phyloP scores from a whole-genome alignment of 2,113 vertebrate species.

The Notarius lentiginosus region DNA sequence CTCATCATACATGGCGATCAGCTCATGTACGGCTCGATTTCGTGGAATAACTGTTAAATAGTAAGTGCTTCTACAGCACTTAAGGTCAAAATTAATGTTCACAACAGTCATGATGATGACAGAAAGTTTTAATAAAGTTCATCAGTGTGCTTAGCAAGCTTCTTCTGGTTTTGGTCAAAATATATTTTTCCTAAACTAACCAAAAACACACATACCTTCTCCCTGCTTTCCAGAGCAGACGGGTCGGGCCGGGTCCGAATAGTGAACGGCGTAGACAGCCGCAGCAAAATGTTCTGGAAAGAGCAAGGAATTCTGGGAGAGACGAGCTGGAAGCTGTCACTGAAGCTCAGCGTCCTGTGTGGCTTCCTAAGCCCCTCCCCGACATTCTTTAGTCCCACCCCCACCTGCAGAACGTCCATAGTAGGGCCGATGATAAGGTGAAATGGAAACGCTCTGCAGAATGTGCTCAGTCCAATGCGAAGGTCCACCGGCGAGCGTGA shows the following conservation, averaged over 20 bases:
- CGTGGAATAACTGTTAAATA: too few relatives aligned
- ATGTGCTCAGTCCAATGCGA: conserved; percentile 90
- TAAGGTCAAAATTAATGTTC: too few relatives aligned
- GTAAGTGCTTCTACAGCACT: too few relatives aligned
- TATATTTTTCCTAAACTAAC: not conserved
- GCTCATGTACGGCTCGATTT: too few relatives aligned
- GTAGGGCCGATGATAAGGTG: conserved; percentile 90
- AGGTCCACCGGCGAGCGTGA: conserved; percentile 87
- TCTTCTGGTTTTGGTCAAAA: too few relatives aligned
- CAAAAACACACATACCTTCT: conserved; percentile 80
- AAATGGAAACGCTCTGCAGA: conserved; percentile 95
- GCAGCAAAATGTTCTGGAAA: conserved; percentile 88
- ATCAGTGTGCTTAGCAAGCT: too few relatives aligned
- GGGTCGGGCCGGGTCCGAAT: conserved; percentile 87
- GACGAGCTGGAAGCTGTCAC: conserved; percentile 93
- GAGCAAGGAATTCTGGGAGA: conserved; percentile 90
- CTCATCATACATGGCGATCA: too few relatives aligned
- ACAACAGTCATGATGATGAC: too few relatives aligned
- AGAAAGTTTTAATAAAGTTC: too few relatives aligned
- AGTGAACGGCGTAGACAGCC: conserved; percentile 93
- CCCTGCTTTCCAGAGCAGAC: conserved; percentile 81
- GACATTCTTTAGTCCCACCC: conserved; percentile 90
- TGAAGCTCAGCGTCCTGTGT: conserved; percentile 84
- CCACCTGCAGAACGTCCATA: conserved; percentile 92
- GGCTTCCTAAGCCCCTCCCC: conserved; percentile 78